Conservation (phyloP, 1,140 invertebrate species). For the Drosophila cardini region DNA sequence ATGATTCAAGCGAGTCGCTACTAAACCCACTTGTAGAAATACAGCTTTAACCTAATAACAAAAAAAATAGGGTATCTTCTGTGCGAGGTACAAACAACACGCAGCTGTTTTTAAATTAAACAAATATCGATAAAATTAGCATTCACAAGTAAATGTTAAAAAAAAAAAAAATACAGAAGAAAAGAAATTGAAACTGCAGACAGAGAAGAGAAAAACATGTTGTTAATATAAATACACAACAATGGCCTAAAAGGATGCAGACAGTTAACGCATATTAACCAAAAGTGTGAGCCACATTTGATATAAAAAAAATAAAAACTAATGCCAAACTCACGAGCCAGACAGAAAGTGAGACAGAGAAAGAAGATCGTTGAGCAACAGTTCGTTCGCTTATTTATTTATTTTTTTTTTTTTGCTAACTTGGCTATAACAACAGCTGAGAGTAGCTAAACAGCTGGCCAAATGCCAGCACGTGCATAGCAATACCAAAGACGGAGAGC, state of each 20-base stretch:
- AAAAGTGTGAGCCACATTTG: slow-evolving; percentile 4
- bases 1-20: neutral
- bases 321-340: slow-evolving; percentile 47
- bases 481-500: too few relatives aligned
- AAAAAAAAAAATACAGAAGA: neutral
- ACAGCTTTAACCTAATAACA: neutral
- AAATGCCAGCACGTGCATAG: slow-evolving; percentile 31
- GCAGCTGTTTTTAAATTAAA: slow-evolving; percentile 25
- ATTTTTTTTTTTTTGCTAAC: too few relatives aligned
- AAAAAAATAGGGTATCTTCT: slow-evolving; percentile 6
- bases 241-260: slow-evolving; percentile 8
- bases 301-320: too few relatives aligned
- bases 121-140: slow-evolving; percentile 32
- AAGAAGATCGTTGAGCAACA: neutral
- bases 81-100: neutral
- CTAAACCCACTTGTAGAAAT: neutral
- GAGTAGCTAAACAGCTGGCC: slow-evolving; percentile 12
- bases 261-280: slow-evolving; percentile 3
- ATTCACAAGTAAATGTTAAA: slow-evolving; percentile 65
- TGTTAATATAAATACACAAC: slow-evolving; percentile 56
- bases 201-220: neutral
- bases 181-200: neutral
- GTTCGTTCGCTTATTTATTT: slow-evolving; percentile 20
- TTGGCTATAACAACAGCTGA: slow-evolving; percentile 7
- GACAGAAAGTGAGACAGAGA: slow-evolving; percentile 7